phyloP scores from a whole-genome alignment of 2,113 vertebrate genomes.

The Scophthalmus maximus region DNA sequence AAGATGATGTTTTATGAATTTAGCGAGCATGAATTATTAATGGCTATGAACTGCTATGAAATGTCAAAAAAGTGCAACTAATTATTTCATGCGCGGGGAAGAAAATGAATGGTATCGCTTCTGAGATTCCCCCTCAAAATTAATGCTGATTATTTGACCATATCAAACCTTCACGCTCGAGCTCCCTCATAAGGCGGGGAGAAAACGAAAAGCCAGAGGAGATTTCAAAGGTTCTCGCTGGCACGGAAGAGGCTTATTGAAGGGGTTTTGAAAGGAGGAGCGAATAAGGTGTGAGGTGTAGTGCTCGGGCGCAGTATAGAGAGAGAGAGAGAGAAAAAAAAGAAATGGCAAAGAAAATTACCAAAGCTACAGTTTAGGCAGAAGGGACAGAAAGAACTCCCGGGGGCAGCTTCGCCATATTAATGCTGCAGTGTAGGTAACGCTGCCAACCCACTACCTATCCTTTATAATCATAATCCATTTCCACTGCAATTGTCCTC shows the following conservation, averaged over 20 bases:
- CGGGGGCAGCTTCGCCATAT: slow-evolving; percentile 39
- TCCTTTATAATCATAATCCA: slow-evolving; percentile 79
- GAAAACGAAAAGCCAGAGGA: slow-evolving; percentile 53
- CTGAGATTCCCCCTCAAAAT: slow-evolving; percentile 70
- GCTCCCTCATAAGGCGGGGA: slow-evolving; percentile 41
- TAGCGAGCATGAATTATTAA: slow-evolving; percentile 82
- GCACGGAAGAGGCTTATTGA: slow-evolving; percentile 24
- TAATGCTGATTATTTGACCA: slow-evolving; percentile 71
- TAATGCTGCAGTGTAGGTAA: slow-evolving; percentile 56
- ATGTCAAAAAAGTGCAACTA: slow-evolving; percentile 76
- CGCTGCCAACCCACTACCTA: slow-evolving; percentile 58
- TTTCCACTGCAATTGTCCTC: slow-evolving; percentile 79
- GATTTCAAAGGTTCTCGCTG: slow-evolving; percentile 43
- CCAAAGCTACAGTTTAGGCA: slow-evolving; percentile 53
- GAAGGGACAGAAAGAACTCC: slow-evolving; percentile 46
- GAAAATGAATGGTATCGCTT: slow-evolving; percentile 47
- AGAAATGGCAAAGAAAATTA: slow-evolving; percentile 29
- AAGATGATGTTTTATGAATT: slow-evolving; percentile 83
- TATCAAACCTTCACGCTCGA: slow-evolving; percentile 74
- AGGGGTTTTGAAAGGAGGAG: slow-evolving; percentile 26
- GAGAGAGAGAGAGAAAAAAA: slow-evolving; percentile 16
- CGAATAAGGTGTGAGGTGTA: slow-evolving; percentile 29
- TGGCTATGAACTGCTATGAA: slow-evolving; percentile 73
- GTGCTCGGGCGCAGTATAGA: neutral
- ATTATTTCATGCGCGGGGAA: slow-evolving; percentile 67